Conservation (phyloP, 2,888 invertebrate genomes). For the Zele albiditarsus region DNA sequence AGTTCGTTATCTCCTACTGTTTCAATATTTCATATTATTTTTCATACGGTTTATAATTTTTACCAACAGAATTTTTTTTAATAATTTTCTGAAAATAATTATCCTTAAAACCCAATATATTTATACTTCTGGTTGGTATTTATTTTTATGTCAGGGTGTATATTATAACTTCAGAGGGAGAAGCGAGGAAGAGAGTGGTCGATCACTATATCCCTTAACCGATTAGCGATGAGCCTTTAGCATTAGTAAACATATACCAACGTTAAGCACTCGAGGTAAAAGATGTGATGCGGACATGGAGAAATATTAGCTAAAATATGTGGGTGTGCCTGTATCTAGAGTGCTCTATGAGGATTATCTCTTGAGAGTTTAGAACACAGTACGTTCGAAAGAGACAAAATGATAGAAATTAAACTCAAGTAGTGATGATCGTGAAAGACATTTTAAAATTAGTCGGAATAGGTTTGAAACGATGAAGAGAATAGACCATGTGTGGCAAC, state of each 20-base stretch:
- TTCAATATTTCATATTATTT: too few relatives aligned
- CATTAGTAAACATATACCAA: neutral
- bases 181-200: too few relatives aligned
- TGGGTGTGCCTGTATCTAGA: neutral
- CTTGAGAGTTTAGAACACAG: neutral
- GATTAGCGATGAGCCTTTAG: neutral
- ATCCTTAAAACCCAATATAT: too few relatives aligned
- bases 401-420: neutral
- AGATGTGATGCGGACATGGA: neutral
- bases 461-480: constrained; percentile 59
- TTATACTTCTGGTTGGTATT: too few relatives aligned
- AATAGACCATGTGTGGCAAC: neutral
- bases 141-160: too few relatives aligned
- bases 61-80: too few relatives aligned
- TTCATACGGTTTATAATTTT: too few relatives aligned
- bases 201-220: neutral
- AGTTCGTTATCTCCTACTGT: too few relatives aligned
- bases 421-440: constrained; percentile 51
- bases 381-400: neutral
- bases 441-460: constrained; percentile 62
- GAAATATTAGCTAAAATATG: neutral
- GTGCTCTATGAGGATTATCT: constrained; percentile 37
- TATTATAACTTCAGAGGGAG: too few relatives aligned
- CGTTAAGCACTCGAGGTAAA: neutral
- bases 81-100: too few relatives aligned